Evolutionary conservation across 2,888 invertebrate species (phyloP).

Genomic region (Agapostemon virescens): DNA sequence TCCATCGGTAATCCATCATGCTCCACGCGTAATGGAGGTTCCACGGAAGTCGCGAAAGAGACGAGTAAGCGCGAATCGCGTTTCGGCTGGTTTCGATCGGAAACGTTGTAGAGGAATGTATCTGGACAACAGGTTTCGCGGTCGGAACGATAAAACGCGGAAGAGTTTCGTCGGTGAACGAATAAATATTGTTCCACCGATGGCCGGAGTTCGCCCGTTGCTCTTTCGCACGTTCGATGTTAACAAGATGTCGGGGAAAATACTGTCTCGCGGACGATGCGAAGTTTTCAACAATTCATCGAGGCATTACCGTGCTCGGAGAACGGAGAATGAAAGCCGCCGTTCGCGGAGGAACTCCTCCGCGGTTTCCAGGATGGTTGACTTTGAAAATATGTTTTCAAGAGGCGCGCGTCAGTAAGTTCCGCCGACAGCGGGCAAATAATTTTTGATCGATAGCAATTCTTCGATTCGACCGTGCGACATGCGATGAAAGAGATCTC

Average conservation of each 20-base stretch:
- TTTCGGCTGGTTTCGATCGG: background rate
- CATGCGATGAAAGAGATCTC: no score
- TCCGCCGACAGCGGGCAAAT: background rate
- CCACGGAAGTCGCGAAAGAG: no score
- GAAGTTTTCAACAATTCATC: background rate
- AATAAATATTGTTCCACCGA: background rate
- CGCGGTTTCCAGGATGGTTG: background rate
- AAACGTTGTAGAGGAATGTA: no score
- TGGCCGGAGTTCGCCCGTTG: background rate
- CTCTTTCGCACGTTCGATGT: background rate
- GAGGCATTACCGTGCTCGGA: background rate
- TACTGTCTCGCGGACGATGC: background rate
- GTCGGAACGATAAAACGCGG: background rate
- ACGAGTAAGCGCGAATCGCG: no score
- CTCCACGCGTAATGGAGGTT: no score
- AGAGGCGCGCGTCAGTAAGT: background rate
- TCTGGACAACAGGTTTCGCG: background rate
- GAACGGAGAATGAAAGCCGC: background rate
- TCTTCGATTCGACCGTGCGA: no score
- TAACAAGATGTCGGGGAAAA: no score
- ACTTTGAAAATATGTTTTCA: conserved; percentile 1
- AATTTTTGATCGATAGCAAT: conserved; percentile 5
- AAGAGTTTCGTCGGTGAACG: background rate
- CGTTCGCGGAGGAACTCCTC: background rate
- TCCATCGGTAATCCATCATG: no score